Percentiles rank a stretch among this genome's conserved stretches.
These are phyloP conservation scores for Acanthiza pusilla DNA, from an alignment of 2,797 vertebrate species.

Conservation along the genomic window DNA sequence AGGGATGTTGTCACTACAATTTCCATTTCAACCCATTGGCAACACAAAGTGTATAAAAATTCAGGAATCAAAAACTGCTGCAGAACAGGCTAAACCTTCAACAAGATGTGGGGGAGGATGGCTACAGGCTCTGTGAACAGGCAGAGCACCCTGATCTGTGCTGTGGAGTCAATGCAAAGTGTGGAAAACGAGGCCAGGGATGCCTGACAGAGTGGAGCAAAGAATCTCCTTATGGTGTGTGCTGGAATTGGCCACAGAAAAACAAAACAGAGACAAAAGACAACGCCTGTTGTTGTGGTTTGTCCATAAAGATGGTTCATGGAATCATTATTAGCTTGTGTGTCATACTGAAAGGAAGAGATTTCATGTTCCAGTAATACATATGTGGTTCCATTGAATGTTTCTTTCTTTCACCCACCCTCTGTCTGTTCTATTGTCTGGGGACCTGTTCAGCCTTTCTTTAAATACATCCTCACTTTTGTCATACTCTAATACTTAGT, in stretches of 20 bases:
- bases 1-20: neutral
- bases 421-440: rapidly evolving
- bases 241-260: neutral
- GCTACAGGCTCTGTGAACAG: neutral
- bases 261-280: neutral
- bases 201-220: neutral
- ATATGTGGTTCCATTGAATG: neutral
- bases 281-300: neutral
- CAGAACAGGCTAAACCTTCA: neutral
- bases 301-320: neutral
- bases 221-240: neutral
- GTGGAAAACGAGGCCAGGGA: neutral
- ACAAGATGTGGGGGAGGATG: neutral
- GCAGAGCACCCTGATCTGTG: neutral
- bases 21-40: neutral
- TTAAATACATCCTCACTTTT: neutral
- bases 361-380: neutral
- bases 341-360: neutral
- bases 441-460: neutral
- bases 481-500: neutral
- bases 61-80: neutral
- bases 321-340: neutral
- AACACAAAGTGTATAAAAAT: neutral
- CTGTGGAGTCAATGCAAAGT: neutral
- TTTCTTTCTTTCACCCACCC: rapidly evolving